Evolutionary conservation across 2,113 vertebrate species (phyloP), one percentile per base, ranked within the genome.

Genomic region (Podilymbus podiceps): DNA sequence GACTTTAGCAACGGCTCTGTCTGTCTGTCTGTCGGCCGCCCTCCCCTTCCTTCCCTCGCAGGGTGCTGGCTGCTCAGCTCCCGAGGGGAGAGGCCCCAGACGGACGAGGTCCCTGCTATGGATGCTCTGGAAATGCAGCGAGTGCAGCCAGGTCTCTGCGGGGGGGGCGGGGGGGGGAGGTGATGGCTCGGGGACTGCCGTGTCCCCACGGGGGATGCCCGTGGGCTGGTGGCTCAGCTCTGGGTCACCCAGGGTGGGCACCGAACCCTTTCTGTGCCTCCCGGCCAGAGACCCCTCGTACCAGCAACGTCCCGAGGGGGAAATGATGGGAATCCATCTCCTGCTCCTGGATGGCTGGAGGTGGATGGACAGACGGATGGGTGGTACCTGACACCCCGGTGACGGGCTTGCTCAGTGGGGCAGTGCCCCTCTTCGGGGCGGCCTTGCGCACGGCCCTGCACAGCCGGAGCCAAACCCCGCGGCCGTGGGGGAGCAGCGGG

Each of bases 171-270:
- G n/a, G n/a, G n/a, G n/a, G n/a, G 27, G 25, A 12, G 23, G 22
- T 2, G 8, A 8, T 11, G n/a, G 40, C 33, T 47, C 1, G 0
- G 40, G 76, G 40, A 13, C 33, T 1, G 10, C 3, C 0, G 0
- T 46, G 53, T 24, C 85, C 69, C 82, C 42, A 1, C 12, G 7
- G 44, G 15, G 72, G n/a, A 8, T 60, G 14, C 8, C 18, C 1
- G 0, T 5, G 62, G 46, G 17, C 38, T 19, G 74, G 72, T n/a
- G 49, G 23, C 52, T 86, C 63, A 27, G 52, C 63, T 31, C 50
- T 3, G 8, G 55, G 27, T 20, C 44, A n/a, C 53, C 23, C n/a
- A 7, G 0, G 6, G 17, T 10, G 27, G 59, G 49, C 49, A 30
- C 35, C 0, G 1, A 44, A 42, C 9, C 71, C 17, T 12, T 50